Evolutionary conservation across 2,888 invertebrate genomes (phyloP).

Genomic region (Acholoe squamosa): DNA sequence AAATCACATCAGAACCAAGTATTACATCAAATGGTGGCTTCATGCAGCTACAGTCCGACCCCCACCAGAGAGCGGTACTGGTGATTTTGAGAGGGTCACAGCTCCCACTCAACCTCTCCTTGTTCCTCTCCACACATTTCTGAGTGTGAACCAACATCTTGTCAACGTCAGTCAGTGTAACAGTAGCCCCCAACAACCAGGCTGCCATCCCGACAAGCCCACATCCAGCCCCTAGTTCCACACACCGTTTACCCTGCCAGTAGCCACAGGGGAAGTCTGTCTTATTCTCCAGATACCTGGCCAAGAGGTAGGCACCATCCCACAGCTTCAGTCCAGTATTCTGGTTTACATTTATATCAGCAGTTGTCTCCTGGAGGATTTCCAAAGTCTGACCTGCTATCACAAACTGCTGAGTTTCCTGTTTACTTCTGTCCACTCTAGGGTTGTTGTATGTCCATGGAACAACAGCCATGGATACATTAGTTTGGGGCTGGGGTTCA

Average conservation of each 20-base stretch:
- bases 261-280: conserved; percentile 53
- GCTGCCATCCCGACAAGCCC: conserved; percentile 70
- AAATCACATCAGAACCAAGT: conserved; percentile 71
- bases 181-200: conserved; percentile 68
- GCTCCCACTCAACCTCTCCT: conserved; percentile 3
- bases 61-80: conserved; percentile 61
- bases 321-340: conserved; percentile 71
- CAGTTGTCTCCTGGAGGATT: conserved; percentile 66
- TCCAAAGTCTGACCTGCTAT: conserved; percentile 66
- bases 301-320: conserved; percentile 71
- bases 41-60: conserved; percentile 4
- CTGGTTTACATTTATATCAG: conserved; percentile 65
- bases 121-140: conserved; percentile 63
- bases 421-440: conserved; percentile 60
- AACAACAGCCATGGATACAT: conserved; percentile 68
- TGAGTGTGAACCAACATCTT: conserved; percentile 65
- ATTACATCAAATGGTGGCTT: conserved; percentile 66
- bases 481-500: background rate
- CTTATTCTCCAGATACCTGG: conserved; percentile 68
- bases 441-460: conserved; percentile 72
- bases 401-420: conserved; percentile 61
- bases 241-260: conserved; percentile 66
- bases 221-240: conserved; percentile 72
- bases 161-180: conserved; percentile 68
- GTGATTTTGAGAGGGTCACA: background rate